Evolutionary conservation across 1,140 invertebrate genomes (phyloP).

Genomic region (Hyles euphorbiae): DNA sequence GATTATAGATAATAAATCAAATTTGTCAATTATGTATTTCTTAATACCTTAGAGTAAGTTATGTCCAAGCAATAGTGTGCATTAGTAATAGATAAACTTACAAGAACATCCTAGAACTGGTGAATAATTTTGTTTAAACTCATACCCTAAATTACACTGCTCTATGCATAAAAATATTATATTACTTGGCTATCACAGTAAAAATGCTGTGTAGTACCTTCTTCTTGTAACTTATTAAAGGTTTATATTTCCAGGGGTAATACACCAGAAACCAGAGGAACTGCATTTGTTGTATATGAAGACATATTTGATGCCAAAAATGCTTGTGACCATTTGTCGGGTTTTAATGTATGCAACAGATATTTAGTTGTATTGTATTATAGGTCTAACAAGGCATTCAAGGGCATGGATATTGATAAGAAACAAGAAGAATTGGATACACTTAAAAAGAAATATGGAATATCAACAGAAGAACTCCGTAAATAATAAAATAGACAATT

Average conservation of each 20-base stretch:
- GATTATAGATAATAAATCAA: no score
- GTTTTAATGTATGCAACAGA: slow-evolving; percentile 99
- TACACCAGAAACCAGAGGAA: slow-evolving; percentile 97
- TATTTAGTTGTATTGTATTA: slow-evolving; percentile 99
- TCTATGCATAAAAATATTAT: no score
- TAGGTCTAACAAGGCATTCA: slow-evolving; percentile 95
- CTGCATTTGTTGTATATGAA: slow-evolving; percentile 99
- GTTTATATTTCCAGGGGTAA: slow-evolving; percentile 86
- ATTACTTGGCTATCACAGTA: no score
- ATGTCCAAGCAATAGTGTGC: no score
- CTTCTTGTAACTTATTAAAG: no score
- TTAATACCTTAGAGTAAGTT: no score
- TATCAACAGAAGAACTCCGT: slow-evolving; percentile 73
- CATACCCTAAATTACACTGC: no score
- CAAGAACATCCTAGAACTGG: no score
- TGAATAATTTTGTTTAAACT: no score
- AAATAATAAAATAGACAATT: slow-evolving; percentile 41
- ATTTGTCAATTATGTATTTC: no score
- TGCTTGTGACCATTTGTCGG: slow-evolving; percentile 98
- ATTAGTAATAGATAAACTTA: no score
- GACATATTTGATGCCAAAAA: slow-evolving; percentile 99
- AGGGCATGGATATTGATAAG: slow-evolving; percentile 96
- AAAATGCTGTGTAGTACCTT: no score
- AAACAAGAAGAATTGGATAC: slow-evolving; percentile 98
- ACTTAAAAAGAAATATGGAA: slow-evolving; percentile 95